These are phyloP conservation scores for Cinclus cinclus DNA, from an alignment of 2,113 vertebrate genomes.

Conservation along the genomic window DNA sequence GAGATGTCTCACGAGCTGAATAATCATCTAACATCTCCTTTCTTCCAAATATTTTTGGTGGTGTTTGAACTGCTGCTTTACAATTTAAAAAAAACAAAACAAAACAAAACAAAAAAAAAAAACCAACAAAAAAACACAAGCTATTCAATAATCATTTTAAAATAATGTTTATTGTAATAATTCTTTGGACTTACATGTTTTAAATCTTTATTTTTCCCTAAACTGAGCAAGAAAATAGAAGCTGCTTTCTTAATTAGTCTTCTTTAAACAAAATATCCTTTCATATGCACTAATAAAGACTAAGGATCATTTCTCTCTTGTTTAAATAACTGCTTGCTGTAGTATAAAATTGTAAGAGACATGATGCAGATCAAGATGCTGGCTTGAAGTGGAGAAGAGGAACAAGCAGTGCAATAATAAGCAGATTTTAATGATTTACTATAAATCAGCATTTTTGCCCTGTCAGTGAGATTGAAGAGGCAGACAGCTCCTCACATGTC, in stretches of 20 bases:
- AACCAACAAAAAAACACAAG: background rate
- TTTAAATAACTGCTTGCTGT: constrained; percentile 84
- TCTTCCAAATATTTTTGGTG: constrained; percentile 39
- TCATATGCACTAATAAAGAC: constrained; percentile 83
- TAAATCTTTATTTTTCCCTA: constrained; percentile 73
- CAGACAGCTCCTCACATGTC: constrained; percentile 87
- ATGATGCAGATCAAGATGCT: constrained; percentile 80
- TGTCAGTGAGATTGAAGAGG: constrained; percentile 91
- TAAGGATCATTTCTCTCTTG: constrained; percentile 77
- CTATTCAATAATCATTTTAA: constrained; percentile 55
- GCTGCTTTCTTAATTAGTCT: constrained; percentile 83
- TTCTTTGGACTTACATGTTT: constrained; percentile 66
- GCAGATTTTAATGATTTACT: constrained; percentile 92
- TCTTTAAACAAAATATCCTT: constrained; percentile 82
- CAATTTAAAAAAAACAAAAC: too few species aligned
- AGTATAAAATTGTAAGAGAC: constrained; percentile 83
- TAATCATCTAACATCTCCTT: background rate
- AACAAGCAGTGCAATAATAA: constrained; percentile 86
- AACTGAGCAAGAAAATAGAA: constrained; percentile 72
- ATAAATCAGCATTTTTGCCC: constrained; percentile 95
- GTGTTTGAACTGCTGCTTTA: constrained; percentile 16
- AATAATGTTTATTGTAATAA: constrained; percentile 60
- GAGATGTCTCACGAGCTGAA: background rate
- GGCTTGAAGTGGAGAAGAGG: constrained; percentile 80
- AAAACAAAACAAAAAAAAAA: too few species aligned